Base-by-base conservation (phyloP, 2,113 vertebrate species). In the Pollimyrus isidori region DNA sequence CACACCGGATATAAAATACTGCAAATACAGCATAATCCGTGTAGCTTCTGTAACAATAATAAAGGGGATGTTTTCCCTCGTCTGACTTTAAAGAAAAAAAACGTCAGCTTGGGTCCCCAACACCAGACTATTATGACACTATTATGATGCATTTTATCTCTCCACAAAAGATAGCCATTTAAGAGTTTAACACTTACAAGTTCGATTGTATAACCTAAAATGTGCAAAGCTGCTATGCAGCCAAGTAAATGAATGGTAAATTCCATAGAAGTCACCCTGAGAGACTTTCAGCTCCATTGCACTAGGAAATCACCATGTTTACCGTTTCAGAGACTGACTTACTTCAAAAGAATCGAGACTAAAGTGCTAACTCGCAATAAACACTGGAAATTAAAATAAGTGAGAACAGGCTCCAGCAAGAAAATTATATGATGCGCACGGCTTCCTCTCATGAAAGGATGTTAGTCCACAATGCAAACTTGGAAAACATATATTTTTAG, bases 311-410 rank as follows among this genome's bases (percentile, higher is more conserved):
- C 39, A 46, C 62, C 7, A 42, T 69, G 87, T 73, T 76, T 69
- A 73, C 87, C 7, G 62, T 42, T 73, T 88, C 62, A 49, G 56
- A 26, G 65, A 73, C 58, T 73, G 58, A 76, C n/a, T 48, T 73
- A 39, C 46, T 48, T 49, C 58, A 88, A 26, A 46, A 17, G 87
- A 73, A 45, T 26, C 17, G 2, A 48, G 87, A 65, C 62, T 49
- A 50, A 73, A 48, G 87, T 73, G 62, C 30, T 69, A 88, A 48
- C 45, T 88, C 62, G 58, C 49, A 42, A 88, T 23, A 49, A 73
- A 62, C 58, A 73, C 45, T 45, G 87, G 87, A 88, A 88, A 88
- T 88, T 88, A 88, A 88, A 88, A 73, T 49, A n/a, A 49, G 58
- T 46, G 42, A 73, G 39, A 46, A 45, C 26, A 42, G 62, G 62